Percentiles rank a stretch among this genome's conserved stretches.
Evolutionary conservation across 37 sponge, comb jelly and placozoan genomes (phyloP).

Genomic region (Mnemiopsis leidyi): DNA sequence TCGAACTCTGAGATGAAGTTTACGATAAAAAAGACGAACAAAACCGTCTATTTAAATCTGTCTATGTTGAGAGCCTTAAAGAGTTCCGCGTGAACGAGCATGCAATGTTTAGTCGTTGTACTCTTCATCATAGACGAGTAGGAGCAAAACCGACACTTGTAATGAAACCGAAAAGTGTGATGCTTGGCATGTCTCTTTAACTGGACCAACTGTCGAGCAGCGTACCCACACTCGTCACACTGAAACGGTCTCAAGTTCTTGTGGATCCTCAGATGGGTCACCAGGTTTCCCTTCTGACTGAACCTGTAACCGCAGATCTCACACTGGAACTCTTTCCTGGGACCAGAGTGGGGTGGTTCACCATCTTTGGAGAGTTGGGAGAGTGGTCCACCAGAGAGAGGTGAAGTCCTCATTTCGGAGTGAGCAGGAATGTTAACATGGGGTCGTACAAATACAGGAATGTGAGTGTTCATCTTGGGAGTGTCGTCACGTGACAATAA

Average conservation of each 20-base stretch:
- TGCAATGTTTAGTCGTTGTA: not conserved
- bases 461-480: not conserved
- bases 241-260: not conserved
- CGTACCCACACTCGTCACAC: not conserved
- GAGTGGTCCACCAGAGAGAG: not conserved
- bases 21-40: no score
- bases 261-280: not conserved
- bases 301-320: not conserved
- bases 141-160: not conserved
- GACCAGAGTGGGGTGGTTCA: not conserved
- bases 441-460: not conserved
- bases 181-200: conserved; percentile 14
- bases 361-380: not conserved
- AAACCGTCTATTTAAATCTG: no score
- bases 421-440: not conserved
- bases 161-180: conserved; percentile 5
- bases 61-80: not conserved
- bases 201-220: not conserved
- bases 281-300: not conserved
- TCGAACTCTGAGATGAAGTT: no score
- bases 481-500: not conserved
- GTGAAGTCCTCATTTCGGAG: not conserved
- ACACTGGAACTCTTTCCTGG: not conserved
- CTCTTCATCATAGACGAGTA: not conserved
- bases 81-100: not conserved